Evolutionary conservation across 53 echinoderm and acorn worm genomes (phyloP), one percentile per base, ranked within the genome.

Genomic region (Holothuria scabra): DNA sequence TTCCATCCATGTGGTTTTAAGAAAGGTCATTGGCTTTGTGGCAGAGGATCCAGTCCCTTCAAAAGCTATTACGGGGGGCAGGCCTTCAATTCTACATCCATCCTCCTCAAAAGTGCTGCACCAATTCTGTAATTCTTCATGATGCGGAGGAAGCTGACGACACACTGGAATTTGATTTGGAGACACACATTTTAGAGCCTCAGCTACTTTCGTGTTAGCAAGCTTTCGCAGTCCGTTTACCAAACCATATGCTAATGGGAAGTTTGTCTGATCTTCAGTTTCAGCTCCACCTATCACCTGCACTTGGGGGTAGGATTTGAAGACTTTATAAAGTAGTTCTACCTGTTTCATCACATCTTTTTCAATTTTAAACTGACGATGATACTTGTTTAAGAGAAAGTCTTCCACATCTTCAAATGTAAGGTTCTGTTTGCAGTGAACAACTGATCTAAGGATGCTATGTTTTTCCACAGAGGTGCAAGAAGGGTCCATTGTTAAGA

Each of bases 161-260:
- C 92, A 66, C 22, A 97, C 70, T 34, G 91, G 88, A 4, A 85
- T 79, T 69, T 88, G 81, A 1, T 88, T 68, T 9, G 0, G 2
- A 8, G 97, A 90, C 38, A 85, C 67, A 31, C 33, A 56, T 58
- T 92, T 74, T 31, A 97, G 84, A 13, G 67, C 65, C 41, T 88
- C 74, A 44, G 89, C 94, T 21, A 97, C 86, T 23, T 79, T 79
- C 24, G 75, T 64, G 65, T 94, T 97, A 11, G 89, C 83, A 37
- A 97, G 67, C 37, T 90, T 38, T 90, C 90, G 90, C 58, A 97
- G 70, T 55, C 94, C 91, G 64, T 97, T 91, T 25, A 94, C 70
- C 7, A 97, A 63, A 59, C 84, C 89, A 63, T 90, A 88, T 35
- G 97, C 88, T 28, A 70, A 74, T 0, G 97, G 97, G 64, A 86